phyloP scores from a whole-genome alignment of 1,140 invertebrate genomes.

The Homalodisca vitripennis region DNA sequence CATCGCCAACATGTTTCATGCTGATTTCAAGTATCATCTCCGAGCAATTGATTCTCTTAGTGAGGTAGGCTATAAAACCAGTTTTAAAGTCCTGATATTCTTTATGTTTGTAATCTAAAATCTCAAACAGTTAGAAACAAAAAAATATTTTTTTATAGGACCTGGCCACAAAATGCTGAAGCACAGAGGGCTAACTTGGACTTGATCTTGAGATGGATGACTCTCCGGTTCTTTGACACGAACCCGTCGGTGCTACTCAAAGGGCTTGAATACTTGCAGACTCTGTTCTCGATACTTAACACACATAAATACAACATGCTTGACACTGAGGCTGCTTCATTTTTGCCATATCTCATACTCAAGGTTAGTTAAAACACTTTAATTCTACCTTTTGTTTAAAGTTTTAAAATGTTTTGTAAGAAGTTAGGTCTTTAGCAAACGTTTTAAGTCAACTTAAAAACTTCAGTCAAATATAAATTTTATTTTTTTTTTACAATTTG shows the following conservation, averaged over 20 bases:
- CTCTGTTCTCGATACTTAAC: slow-evolving; percentile 77
- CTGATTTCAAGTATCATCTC: slow-evolving; percentile 94
- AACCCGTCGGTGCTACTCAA: slow-evolving; percentile 96
- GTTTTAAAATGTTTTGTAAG: too few relatives aligned
- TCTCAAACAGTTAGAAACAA: slow-evolving; percentile 51
- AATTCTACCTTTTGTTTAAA: not conserved
- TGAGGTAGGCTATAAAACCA: slow-evolving; percentile 55
- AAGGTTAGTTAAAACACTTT: slow-evolving; percentile 60
- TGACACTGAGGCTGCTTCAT: slow-evolving; percentile 89
- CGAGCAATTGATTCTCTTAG: slow-evolving; percentile 91
- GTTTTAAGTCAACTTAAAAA: too few relatives aligned
- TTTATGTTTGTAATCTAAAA: slow-evolving; percentile 50
- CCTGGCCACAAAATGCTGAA: slow-evolving; percentile 69
- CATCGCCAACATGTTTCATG: slow-evolving; percentile 90
- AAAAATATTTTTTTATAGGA: slow-evolving; percentile 51
- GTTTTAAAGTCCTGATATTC: slow-evolving; percentile 50
- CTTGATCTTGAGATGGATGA: slow-evolving; percentile 95
- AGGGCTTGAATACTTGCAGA: slow-evolving; percentile 87
- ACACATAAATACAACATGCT: slow-evolving; percentile 81
- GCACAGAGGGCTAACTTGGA: slow-evolving; percentile 90
- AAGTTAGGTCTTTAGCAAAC: too few relatives aligned
- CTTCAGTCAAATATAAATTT: too few relatives aligned
- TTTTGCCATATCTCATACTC: slow-evolving; percentile 90
- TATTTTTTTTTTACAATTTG: too few relatives aligned
- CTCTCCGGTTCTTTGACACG: slow-evolving; percentile 95